Conservation (phyloP, 30 jellyfish, hydroid and myxozoan species). For the Sanderia malayensis region DNA sequence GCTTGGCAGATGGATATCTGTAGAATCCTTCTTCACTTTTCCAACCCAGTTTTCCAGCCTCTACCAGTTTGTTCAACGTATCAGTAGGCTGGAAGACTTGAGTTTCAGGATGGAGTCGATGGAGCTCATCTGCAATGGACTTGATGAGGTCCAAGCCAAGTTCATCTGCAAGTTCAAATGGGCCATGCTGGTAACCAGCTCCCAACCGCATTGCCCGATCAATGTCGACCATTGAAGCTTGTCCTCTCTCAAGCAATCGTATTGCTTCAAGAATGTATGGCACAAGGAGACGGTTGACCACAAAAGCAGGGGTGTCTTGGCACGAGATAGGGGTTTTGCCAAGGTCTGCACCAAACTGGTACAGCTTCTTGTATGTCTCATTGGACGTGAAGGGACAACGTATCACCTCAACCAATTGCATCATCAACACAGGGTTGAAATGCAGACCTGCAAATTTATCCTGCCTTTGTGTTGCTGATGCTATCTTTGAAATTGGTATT, state of each 20-base stretch:
- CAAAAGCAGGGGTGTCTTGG: slow-evolving; percentile 83
- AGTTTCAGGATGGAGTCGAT: slow-evolving; percentile 49
- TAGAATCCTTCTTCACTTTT: slow-evolving; percentile 83
- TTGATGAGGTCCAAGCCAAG: slow-evolving; percentile 78
- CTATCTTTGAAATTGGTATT: slow-evolving; percentile 51
- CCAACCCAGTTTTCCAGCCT: slow-evolving; percentile 68
- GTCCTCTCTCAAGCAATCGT: slow-evolving; percentile 81
- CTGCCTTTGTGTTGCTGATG: slow-evolving; percentile 54
- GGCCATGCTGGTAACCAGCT: slow-evolving; percentile 91
- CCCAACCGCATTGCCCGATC: slow-evolving; percentile 92
- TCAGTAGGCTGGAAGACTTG: slow-evolving; percentile 62
- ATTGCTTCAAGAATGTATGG: slow-evolving; percentile 87
- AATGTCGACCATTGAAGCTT: slow-evolving; percentile 68
- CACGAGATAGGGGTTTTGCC: slow-evolving; percentile 83
- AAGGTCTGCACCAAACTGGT: slow-evolving; percentile 66
- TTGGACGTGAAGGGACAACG: slow-evolving; percentile 60
- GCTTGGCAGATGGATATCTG: slow-evolving; percentile 35
- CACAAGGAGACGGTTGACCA: slow-evolving; percentile 77
- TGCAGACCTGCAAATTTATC: slow-evolving; percentile 87
- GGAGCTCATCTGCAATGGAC: slow-evolving; percentile 77
- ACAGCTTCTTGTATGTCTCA: slow-evolving; percentile 57
- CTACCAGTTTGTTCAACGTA: slow-evolving; percentile 60
- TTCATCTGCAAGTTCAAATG: slow-evolving; percentile 77
- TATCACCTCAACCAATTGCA: slow-evolving; percentile 80
- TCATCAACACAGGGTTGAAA: slow-evolving; percentile 79